Evolutionary conservation across 2,888 invertebrate genomes (phyloP).

Genomic region (Synanthedon myopaeformis): DNA sequence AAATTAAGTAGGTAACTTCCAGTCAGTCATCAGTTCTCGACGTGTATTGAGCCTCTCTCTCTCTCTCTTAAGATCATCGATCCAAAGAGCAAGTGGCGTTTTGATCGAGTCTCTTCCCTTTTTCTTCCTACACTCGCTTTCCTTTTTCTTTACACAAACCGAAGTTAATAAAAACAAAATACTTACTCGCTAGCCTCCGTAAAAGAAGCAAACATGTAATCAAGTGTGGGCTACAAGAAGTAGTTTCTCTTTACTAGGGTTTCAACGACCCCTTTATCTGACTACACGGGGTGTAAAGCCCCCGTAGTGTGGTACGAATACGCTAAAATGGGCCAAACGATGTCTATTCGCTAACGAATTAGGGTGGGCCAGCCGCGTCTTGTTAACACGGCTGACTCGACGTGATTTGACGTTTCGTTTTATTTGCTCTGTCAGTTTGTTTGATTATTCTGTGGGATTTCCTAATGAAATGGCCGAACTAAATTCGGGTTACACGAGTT

Average conservation of each 20-base stretch:
- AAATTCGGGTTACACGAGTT: neutral
- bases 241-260: constrained; percentile 25
- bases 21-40: too few species aligned
- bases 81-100: too few species aligned
- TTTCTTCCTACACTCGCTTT: too few species aligned
- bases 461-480: constrained; percentile 1
- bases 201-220: constrained; percentile 32
- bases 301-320: constrained; percentile 18
- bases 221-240: constrained; percentile 35
- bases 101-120: too few species aligned
- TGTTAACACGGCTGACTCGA: constrained; percentile 2
- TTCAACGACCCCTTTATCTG: constrained; percentile 49
- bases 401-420: constrained; percentile 1
- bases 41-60: too few species aligned
- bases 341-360: neutral
- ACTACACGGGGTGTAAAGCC: constrained; percentile 35
- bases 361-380: constrained; percentile 1
- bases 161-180: constrained; percentile 6
- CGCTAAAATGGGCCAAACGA: constrained; percentile 14
- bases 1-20: too few species aligned
- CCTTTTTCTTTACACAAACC: too few species aligned
- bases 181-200: neutral
- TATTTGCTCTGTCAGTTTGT: neutral
- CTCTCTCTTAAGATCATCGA: too few species aligned
- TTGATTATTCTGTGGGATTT: neutral